Base-by-base conservation (phyloP, 2,797 vertebrate species). In the Enoplosus armatus region DNA sequence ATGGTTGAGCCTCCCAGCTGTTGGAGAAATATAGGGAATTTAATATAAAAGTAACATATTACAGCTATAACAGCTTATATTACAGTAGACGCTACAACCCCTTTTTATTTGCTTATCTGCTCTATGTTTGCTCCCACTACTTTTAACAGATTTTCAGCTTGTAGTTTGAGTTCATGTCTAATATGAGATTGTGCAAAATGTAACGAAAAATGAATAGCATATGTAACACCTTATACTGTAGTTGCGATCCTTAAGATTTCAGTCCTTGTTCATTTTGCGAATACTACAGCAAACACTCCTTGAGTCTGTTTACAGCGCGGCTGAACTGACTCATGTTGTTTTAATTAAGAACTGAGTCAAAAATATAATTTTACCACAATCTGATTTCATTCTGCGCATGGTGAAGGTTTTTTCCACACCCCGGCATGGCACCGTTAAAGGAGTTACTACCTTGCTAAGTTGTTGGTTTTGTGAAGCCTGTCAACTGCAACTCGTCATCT, bases 371-470 rank as follows among this genome's bases (percentile, higher is more conserved):
- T 11, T 29, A 22, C 8, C 35, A 37, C 8, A 22, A n/a, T 41
- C 20, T 53, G 24, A 72, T 29, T 53, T 53, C 35, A 39, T 72
- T 26, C 26, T 41, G 26, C 3, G 3, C 14, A 47, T 5, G 14
- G 26, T 48, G 9, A n/a, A 6, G 10, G 22, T 11, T 48, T 48
- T 48, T 48, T 18, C 41, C 41, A 43, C 16, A 43, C 24, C 7
- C 1, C 20, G 15, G 33, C 37, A 31, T 8, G 3, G 18, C 26
- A 8, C 4, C 0, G 3, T n/a, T 0, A 8, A 10, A 27, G 2
- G 33, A 37, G 56, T 3, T 24, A 15, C 43, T 48, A 4, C 22
- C 26, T 69, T 20, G 5, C 9, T 12, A 15, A 31, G 20, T 37
- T 10, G 39, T 69, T 33, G 54, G 11, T n/a, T 58, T 2, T 22